These are phyloP conservation scores for Mugil cephalus DNA, from an alignment of 2,113 vertebrate genomes.

Conservation along the genomic window DNA sequence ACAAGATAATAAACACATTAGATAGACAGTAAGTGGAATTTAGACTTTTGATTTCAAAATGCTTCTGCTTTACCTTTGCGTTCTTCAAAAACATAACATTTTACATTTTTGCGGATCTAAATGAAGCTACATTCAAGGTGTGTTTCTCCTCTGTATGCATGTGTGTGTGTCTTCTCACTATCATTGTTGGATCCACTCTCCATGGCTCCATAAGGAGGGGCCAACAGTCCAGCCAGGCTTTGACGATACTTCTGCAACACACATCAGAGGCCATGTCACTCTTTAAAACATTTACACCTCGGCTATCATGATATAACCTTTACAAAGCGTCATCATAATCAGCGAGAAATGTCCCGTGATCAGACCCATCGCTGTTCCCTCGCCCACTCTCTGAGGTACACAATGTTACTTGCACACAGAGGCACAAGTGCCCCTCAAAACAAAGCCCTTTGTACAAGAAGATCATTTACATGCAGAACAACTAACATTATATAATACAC, in stretches of 20 bases:
- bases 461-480: constrained; percentile 78
- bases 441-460: constrained; percentile 77
- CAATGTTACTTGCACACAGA: constrained; percentile 35
- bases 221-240: constrained; percentile 96
- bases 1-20: too few species aligned
- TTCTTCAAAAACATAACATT: background rate
- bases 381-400: background rate
- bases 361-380: background rate
- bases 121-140: too few species aligned
- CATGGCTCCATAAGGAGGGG: constrained; percentile 99
- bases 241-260: constrained; percentile 94
- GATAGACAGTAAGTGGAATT: too few species aligned
- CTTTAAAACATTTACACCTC: background rate
- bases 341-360: background rate
- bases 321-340: background rate
- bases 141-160: background rate
- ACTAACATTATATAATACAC: constrained; percentile 68
- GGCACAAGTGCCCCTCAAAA: constrained; percentile 54
- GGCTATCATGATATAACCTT: background rate
- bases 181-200: constrained; percentile 97
- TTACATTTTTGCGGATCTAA: too few species aligned
- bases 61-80: too few species aligned
- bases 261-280: constrained; percentile 1
- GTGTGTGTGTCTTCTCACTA: constrained; percentile 85
- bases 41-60: too few species aligned